phyloP scores from a whole-genome alignment of 2,888 invertebrate genomes.

The Acronicta psi region DNA sequence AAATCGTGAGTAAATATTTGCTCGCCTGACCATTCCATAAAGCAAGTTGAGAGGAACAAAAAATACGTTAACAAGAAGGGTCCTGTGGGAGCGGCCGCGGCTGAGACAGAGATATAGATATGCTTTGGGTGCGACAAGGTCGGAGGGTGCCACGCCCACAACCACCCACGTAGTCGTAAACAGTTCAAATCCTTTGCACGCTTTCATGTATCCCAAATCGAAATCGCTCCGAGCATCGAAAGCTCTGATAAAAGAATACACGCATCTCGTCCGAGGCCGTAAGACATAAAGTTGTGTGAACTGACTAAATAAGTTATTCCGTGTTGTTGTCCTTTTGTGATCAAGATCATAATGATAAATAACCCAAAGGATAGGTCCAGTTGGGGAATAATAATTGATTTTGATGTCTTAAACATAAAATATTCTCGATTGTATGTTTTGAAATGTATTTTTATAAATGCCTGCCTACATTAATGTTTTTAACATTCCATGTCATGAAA shows the following conservation, averaged over 20 bases:
- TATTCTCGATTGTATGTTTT: constrained; percentile 71
- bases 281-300: constrained; percentile 73
- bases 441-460: constrained; percentile 59
- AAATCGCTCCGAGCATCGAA: constrained; percentile 84
- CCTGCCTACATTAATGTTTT: constrained; percentile 50
- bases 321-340: constrained; percentile 83
- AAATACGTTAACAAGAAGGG: constrained; percentile 86
- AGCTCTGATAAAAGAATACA: constrained; percentile 64
- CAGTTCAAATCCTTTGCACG: constrained; percentile 89
- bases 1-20: constrained; percentile 89
- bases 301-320: constrained; percentile 84
- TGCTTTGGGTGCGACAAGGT: constrained; percentile 65
- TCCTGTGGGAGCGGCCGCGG: constrained; percentile 87
- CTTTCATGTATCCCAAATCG: constrained; percentile 88
- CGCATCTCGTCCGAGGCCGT: constrained; percentile 61
- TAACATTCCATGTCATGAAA: constrained; percentile 43
- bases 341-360: constrained; percentile 88
- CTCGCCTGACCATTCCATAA: constrained; percentile 85
- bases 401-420: constrained; percentile 88
- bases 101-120: constrained; percentile 69
- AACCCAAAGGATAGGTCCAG: constrained; percentile 85
- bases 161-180: constrained; percentile 89
- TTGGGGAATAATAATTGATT: constrained; percentile 87
- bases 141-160: constrained; percentile 83
- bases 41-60: constrained; percentile 84